These are phyloP conservation scores for Ovibos moschatus DNA, from an alignment of 2,113 vertebrate species.

Conservation along the genomic window DNA sequence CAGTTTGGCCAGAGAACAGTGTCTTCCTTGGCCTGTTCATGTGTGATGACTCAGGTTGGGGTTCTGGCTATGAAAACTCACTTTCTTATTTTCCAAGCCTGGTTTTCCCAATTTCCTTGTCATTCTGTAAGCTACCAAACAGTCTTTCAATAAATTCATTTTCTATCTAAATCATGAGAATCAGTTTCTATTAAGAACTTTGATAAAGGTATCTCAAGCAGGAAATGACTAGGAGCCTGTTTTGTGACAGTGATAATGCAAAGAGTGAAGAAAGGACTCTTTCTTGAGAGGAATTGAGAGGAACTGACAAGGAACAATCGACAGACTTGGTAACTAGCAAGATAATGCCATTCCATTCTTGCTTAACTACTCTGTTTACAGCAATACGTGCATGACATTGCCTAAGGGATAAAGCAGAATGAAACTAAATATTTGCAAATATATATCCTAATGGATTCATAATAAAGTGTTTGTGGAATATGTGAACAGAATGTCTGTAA, in stretches of 20 bases:
- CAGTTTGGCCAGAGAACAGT: neutral
- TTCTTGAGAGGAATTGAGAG: neutral
- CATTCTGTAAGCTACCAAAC: neutral
- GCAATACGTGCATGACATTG: neutral
- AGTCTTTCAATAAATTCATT: neutral
- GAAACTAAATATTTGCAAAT: slow-evolving; percentile 51
- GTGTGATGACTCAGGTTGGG: neutral
- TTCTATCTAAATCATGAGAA: neutral
- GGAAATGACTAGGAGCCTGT: neutral
- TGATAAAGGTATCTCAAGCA: neutral
- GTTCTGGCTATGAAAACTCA: neutral
- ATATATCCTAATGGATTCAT: slow-evolving; percentile 32
- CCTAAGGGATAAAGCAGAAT: slow-evolving; percentile 1
- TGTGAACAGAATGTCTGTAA: slow-evolving; percentile 43
- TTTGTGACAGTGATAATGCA: neutral
- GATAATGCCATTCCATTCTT: neutral
- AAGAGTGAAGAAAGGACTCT: neutral
- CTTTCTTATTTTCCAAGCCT: neutral
- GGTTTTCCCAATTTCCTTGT: neutral
- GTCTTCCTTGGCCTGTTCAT: neutral
- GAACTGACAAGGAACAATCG: neutral
- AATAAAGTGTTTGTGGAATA: slow-evolving; percentile 36
- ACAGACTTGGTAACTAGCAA: neutral
- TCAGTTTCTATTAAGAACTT: neutral
- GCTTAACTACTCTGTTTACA: neutral